Evolutionary conservation across 2,113 vertebrate genomes (phyloP).

Genomic region (Pantherophis guttatus): DNA sequence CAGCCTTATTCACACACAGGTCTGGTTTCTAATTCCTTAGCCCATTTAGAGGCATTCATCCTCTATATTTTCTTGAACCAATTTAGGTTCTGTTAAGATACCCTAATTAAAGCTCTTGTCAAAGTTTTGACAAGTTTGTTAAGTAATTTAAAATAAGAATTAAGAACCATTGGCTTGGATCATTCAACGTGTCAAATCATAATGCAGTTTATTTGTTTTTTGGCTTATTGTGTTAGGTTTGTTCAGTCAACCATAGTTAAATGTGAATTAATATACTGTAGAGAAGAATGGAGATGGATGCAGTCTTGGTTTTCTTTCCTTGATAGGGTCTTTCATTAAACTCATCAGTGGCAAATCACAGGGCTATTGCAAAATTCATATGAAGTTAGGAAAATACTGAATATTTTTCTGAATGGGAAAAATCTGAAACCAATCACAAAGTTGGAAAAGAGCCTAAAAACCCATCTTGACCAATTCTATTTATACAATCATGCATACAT

Average conservation of each 20-base stretch:
- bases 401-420: not conserved
- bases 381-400: not conserved
- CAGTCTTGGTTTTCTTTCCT: not conserved
- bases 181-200: not conserved
- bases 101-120: not conserved
- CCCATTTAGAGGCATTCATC: not conserved
- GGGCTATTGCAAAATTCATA: not conserved
- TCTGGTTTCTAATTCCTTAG: not conserved
- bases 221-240: not conserved
- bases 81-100: not conserved
- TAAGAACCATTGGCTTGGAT: not conserved
- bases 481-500: not conserved
- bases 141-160: not conserved
- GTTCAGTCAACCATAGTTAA: not conserved
- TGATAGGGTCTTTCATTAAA: not conserved
- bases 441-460: not conserved
- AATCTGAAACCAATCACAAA: not conserved
- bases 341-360: not conserved
- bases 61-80: not conserved
- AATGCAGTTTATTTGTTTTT: not conserved
- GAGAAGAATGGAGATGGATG: not conserved
- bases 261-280: not conserved
- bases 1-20: not conserved
- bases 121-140: not conserved
- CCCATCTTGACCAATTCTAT: not conserved